phyloP scores from a whole-genome alignment of 1,140 invertebrate species.

The Drosophila mauritiana region DNA sequence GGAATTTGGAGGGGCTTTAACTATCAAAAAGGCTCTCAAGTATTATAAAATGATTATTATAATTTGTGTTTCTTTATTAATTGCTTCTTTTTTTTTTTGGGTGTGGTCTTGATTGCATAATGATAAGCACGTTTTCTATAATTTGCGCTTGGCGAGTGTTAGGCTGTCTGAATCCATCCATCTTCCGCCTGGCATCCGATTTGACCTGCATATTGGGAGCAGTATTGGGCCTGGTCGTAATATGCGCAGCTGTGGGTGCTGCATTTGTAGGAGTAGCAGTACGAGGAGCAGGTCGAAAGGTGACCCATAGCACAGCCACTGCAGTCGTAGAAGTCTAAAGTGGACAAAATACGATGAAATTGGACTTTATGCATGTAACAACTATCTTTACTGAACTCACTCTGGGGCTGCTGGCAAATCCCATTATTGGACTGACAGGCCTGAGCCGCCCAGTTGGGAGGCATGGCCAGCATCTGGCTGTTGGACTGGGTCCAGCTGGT shows the following conservation, averaged over 20 bases:
- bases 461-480: constrained; percentile 49
- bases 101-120: too few relatives aligned
- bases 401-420: constrained; percentile 19
- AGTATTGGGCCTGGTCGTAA: constrained; percentile 62
- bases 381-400: constrained; percentile 17
- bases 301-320: constrained; percentile 55
- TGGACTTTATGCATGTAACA: too few relatives aligned
- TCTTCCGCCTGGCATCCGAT: constrained; percentile 48
- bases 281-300: constrained; percentile 50
- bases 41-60: too few relatives aligned
- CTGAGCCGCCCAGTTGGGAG: constrained; percentile 37
- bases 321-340: constrained; percentile 59
- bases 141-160: not conserved
- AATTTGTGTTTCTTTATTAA: too few relatives aligned
- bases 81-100: too few relatives aligned
- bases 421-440: constrained; percentile 28
- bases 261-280: constrained; percentile 66
- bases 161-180: constrained; percentile 32
- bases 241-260: constrained; percentile 51
- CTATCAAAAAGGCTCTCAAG: too few relatives aligned
- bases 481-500: constrained; percentile 30
- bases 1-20: too few relatives aligned
- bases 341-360: too few relatives aligned
- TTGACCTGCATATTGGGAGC: constrained; percentile 27
- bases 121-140: too few relatives aligned